A percentile compares a stretch with the other conserved stretches of the same genome.
Evolutionary conservation across 2,888 invertebrate species (phyloP).

Genomic region (Drosophila meridiana): DNA sequence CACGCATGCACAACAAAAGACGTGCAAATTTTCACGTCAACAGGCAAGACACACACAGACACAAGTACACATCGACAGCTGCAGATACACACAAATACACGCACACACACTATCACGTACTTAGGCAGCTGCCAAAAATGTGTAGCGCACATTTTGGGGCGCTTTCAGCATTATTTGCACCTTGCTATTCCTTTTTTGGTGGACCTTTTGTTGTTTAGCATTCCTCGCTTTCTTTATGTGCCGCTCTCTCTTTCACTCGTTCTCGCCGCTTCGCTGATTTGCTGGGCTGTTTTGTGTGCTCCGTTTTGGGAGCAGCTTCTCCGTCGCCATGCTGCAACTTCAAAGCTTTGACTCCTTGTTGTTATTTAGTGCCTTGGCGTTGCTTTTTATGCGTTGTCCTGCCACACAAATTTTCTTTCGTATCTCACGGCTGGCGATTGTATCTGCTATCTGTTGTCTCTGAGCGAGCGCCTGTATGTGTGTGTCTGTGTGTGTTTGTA

Average conservation of each 20-base stretch:
- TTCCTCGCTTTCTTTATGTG: conserved; percentile 54
- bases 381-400: conserved; percentile 70
- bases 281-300: conserved; percentile 41
- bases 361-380: conserved; percentile 72
- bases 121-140: conserved; percentile 67
- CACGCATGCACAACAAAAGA: conserved; percentile 81
- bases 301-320: conserved; percentile 51
- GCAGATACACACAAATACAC: conserved; percentile 28
- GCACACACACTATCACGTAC: conserved; percentile 60
- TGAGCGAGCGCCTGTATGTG: background rate
- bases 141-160: conserved; percentile 72
- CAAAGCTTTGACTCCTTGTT: conserved; percentile 70
- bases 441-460: conserved; percentile 48
- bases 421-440: conserved; percentile 64
- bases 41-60: conserved; percentile 55
- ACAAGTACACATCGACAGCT: conserved; percentile 25
- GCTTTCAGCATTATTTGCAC: conserved; percentile 78
- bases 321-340: conserved; percentile 59
- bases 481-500: conserved; percentile 15
- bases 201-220: conserved; percentile 62
- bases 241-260: conserved; percentile 9
- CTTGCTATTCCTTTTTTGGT: conserved; percentile 58
- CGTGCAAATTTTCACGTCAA: conserved; percentile 81
- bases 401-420: conserved; percentile 55
- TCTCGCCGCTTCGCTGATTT: background rate